A percentile compares a stretch with the other conserved stretches of the same genome.
These are phyloP conservation scores for Psophia crepitans DNA, from an alignment of 2,113 vertebrate species.

Conservation along the genomic window DNA sequence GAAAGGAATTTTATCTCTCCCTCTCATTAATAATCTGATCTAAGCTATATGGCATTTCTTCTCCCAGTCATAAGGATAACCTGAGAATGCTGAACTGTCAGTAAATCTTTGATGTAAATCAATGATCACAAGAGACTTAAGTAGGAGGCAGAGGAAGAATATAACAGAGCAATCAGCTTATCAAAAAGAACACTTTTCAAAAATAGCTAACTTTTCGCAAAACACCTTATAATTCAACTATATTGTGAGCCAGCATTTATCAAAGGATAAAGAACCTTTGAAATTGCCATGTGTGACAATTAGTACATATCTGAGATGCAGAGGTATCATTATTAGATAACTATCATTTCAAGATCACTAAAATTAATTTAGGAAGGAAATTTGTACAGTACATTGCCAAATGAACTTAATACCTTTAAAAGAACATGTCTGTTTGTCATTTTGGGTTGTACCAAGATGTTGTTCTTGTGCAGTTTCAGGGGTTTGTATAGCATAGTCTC, in stretches of 20 bases:
- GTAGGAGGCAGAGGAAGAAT: not conserved
- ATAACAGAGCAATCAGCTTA: constrained; percentile 5
- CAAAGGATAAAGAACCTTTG: constrained; percentile 2
- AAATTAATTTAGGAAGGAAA: not conserved
- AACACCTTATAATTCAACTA: constrained; percentile 12
- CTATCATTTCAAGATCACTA: not conserved
- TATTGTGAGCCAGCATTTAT: constrained; percentile 9
- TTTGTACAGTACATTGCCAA: not conserved
- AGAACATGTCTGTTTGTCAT: not conserved
- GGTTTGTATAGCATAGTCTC: too few species aligned
- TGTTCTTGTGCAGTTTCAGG: too few species aligned
- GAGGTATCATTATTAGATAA: not conserved
- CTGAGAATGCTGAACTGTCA: constrained; percentile 53
- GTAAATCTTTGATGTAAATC: constrained; percentile 64
- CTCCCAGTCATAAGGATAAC: constrained; percentile 20
- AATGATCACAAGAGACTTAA: constrained; percentile 35
- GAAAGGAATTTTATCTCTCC: constrained; percentile 29
- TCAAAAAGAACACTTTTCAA: constrained; percentile 41
- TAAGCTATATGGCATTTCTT: constrained; percentile 51
- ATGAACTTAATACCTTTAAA: not conserved
- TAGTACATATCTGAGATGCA: not conserved
- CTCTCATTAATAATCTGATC: constrained; percentile 52
- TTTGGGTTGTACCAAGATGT: not conserved
- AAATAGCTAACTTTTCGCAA: not conserved
- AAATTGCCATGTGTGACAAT: not conserved